Evolutionary conservation across 2,797 vertebrate species (phyloP), one percentile per base, ranked within the genome.

Genomic region (Phyllotis vaccarum): DNA sequence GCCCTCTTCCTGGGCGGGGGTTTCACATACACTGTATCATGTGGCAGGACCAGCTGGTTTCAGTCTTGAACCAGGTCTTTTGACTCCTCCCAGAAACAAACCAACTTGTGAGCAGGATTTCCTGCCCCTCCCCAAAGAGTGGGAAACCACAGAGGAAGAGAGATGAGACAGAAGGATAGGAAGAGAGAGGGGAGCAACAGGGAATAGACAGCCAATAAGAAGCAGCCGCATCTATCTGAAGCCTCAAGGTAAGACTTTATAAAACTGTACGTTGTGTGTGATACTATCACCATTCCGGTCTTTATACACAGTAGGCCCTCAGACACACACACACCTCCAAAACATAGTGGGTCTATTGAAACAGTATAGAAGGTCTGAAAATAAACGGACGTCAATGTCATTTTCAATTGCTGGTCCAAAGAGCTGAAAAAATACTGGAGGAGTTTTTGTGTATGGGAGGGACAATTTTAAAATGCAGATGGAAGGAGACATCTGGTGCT

Each of bases 61-160:
- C 86, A 93, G 95, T 86, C 66, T 90, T 2, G 0, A 96, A 90
- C 94, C 96, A 94, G 94, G 95, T 97, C 96, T 96, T 89, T 86
- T 86, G 95, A 91, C 96, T 97, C 97, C 96, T 98, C 96, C 93
- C 97, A 96, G 96, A 97, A 96, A 92, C 94, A 93, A 96, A 95
- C 94, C 91, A 97, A 96, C 85, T 96, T 97, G 58, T 46, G 64
- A 96, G 90, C 96, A 94, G 97, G 96, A 97, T 96, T 93, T 93
- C 95, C 88, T 96, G 97, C 93, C 96, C 94, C 96, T 96, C 96
- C 96, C 90, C 90, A 86, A 97, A 97, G 94, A 98, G 94, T 86
- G 93, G 94, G 92, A 96, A 96, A 91, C 95, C 52, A 0, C 95
- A 94, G 89, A 92, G 94, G 86, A 97, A 85, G 95, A 95, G 91